These are phyloP conservation scores for Drosophila nasuta DNA, from an alignment of 1,140 invertebrate species.

Conservation along the genomic window DNA sequence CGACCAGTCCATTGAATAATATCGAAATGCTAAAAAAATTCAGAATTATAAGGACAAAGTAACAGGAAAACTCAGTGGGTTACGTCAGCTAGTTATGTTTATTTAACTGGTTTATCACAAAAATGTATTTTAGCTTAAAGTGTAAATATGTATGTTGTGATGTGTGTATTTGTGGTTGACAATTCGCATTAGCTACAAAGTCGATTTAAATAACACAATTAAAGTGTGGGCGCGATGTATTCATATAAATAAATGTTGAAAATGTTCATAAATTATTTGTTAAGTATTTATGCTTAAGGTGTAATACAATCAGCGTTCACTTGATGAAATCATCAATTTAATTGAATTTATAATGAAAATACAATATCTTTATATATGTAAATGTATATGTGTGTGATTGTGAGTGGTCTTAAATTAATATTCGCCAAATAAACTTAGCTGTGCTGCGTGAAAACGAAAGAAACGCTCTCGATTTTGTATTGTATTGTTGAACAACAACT, in stretches of 20 bases:
- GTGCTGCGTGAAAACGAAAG: conserved; percentile 38
- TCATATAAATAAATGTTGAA: conserved; percentile 42
- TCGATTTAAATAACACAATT: conserved; percentile 19
- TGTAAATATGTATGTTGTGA: conserved; percentile 51
- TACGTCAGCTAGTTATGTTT: conserved; percentile 38
- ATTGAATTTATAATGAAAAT: conserved; percentile 17
- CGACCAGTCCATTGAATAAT: no score
- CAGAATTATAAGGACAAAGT: not conserved
- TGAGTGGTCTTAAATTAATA: conserved; percentile 66
- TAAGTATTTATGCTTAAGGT: conserved; percentile 52
- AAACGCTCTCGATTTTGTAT: conserved; percentile 26
- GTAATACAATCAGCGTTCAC: conserved; percentile 34
- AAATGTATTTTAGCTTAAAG: conserved; percentile 74
- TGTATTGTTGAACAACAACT: conserved; percentile 36
- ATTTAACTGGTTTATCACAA: conserved; percentile 78
- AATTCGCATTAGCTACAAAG: conserved; percentile 26
- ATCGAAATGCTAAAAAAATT: no score
- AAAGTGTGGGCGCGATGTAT: conserved; percentile 27
- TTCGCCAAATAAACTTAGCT: conserved; percentile 70
- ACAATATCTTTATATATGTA: conserved; percentile 16
- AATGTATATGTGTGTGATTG: not conserved
- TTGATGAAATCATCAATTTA: no score
- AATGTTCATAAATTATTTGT: conserved; percentile 61
- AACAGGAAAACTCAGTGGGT: not conserved
- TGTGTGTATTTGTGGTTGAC: conserved; percentile 33